phyloP scores from a whole-genome alignment of 1,140 invertebrate species.

The Diorhabda carinulata region DNA sequence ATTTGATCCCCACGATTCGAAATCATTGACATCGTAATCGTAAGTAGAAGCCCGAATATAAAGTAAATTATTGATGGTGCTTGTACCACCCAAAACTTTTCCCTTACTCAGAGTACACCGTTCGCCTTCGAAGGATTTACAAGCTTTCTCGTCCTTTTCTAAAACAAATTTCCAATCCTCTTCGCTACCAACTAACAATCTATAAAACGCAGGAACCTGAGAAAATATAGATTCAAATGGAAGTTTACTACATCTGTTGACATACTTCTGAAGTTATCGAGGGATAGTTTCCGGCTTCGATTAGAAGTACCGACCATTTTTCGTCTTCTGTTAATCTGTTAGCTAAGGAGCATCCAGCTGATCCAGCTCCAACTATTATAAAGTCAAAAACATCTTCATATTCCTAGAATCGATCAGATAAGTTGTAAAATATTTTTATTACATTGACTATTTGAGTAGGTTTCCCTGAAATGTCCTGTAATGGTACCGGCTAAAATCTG shows the following conservation, averaged over 20 bases:
- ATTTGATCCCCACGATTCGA: neutral
- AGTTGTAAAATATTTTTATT: too few relatives aligned
- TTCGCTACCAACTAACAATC: conserved; percentile 16
- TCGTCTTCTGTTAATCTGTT: conserved; percentile 50
- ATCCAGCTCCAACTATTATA: conserved; percentile 85
- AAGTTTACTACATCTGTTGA: neutral
- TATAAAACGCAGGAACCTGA: conserved; percentile 28
- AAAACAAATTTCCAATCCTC: conserved; percentile 31
- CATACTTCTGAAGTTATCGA: conserved; percentile 24
- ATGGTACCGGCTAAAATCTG: too few relatives aligned
- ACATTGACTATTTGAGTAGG: too few relatives aligned
- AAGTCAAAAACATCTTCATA: conserved; percentile 63
- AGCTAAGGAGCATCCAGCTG: conserved; percentile 70
- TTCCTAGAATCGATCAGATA: conserved; percentile 12
- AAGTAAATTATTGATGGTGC: conserved; percentile 64
- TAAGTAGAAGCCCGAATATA: conserved; percentile 57
- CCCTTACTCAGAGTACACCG: conserved; percentile 51
- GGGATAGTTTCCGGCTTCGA: conserved; percentile 47
- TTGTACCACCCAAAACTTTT: conserved; percentile 59
- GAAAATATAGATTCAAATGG: neutral
- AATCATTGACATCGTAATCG: conserved; percentile 2
- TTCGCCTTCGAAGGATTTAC: conserved; percentile 41
- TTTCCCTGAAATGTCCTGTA: neutral
- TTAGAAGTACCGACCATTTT: conserved; percentile 47
- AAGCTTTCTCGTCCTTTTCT: conserved; percentile 50